Percentiles rank a stretch among this genome's conserved stretches.
Conservation (phyloP, 2,888 invertebrate genomes). For the Schrankia costaestrigalis region DNA sequence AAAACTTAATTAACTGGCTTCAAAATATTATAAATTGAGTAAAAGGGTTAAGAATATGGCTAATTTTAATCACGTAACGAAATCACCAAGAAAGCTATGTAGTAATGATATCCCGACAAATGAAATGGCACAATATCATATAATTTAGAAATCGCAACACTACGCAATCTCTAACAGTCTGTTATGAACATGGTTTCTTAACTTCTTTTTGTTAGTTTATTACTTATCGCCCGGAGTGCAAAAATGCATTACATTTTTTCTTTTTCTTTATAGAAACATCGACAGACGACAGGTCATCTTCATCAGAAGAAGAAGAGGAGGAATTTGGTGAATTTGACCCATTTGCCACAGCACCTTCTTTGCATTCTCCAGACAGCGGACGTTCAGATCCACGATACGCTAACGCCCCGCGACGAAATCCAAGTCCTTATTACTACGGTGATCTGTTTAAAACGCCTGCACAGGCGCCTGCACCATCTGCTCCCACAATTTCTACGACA, state of each 20-base stretch:
- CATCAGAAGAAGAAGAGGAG: constrained; percentile 82
- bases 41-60: no score
- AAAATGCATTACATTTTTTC: constrained; percentile 6
- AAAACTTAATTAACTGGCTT: no score
- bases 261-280: constrained; percentile 66
- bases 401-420: constrained; percentile 83
- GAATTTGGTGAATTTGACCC: constrained; percentile 77
- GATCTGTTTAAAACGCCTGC: constrained; percentile 83
- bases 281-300: constrained; percentile 68
- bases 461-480: constrained; percentile 70
- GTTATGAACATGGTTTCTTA: no score
- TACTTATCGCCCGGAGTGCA: constrained; percentile 1
- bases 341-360: constrained; percentile 77
- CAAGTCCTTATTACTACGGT: constrained; percentile 92
- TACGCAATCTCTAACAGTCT: no score
- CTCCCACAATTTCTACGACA: constrained; percentile 66
- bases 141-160: no score
- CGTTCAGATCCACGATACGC: constrained; percentile 78
- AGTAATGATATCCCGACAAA: no score
- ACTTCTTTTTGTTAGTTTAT: no score
- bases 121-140: no score
- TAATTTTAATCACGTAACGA: no score
- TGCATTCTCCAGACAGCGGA: constrained; percentile 86
- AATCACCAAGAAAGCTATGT: no score
- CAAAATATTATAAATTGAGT: no score